Evolutionary conservation across 2,888 invertebrate species (phyloP).

Genomic region (Ariolimax columbianus): DNA sequence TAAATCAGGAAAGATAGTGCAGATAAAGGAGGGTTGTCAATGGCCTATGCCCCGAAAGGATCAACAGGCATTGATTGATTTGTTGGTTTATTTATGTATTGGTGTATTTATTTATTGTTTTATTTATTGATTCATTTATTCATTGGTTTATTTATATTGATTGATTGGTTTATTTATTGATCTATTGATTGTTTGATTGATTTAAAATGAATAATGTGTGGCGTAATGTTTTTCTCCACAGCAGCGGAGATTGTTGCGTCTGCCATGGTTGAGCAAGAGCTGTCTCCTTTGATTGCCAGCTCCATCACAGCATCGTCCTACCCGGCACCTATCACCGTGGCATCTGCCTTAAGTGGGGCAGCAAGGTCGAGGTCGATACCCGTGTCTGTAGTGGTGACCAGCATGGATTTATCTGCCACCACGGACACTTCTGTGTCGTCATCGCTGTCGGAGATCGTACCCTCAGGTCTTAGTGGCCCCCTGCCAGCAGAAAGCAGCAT

Average conservation of each 20-base stretch:
- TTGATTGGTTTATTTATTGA: too few species aligned
- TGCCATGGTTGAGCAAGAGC: slow-evolving; percentile 64
- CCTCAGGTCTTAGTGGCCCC: not conserved
- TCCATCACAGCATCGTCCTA: slow-evolving; percentile 44
- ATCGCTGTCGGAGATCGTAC: not conserved
- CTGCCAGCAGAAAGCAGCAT: not conserved
- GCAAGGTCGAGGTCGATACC: not conserved
- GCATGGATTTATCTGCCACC: slow-evolving; percentile 26
- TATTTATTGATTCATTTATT: too few species aligned
- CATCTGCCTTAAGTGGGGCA: not conserved
- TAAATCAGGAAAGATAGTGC: too few species aligned
- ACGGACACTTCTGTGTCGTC: not conserved
- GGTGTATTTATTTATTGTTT: too few species aligned
- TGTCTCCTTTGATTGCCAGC: slow-evolving; percentile 53
- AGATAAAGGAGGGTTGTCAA: too few species aligned
- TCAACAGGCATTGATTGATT: too few species aligned
- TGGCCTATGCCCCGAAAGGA: too few species aligned
- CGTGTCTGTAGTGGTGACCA: slow-evolving; percentile 1
- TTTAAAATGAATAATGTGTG: not conserved
- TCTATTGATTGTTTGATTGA: too few species aligned
- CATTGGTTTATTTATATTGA: too few species aligned
- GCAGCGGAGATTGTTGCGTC: slow-evolving; percentile 66
- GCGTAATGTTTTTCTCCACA: slow-evolving; percentile 27
- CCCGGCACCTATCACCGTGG: slow-evolving; percentile 31
- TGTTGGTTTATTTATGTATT: too few species aligned